Evolutionary conservation across 2,113 vertebrate genomes (phyloP), one percentile per base, ranked within the genome.

Genomic region (Notechis scutatus): DNA sequence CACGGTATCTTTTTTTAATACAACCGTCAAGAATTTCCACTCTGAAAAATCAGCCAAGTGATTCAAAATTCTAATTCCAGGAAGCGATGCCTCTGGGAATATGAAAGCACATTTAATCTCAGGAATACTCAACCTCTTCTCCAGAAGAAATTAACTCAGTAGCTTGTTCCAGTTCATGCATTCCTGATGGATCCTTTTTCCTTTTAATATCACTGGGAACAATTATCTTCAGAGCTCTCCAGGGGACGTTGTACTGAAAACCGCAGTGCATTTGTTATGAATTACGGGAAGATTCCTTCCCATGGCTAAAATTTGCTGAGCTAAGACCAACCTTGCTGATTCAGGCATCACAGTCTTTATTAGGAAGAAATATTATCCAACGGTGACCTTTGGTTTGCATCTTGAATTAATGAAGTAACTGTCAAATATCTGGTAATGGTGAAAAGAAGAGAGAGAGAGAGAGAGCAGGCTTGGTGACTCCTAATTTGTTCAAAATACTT

Each of bases 351-450:
- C 45, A 55, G 42, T 42, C 86, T 88, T 92, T 20, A 23, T 91
- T 88, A 56, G 0, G 5, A 94, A 14, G 69, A 94, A 92, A 87
- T 95, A 93, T 93, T 88, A 90, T 29, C 26, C 15, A 85, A 52
- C 6, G 0, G 0, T 15, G 21, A 90, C 56, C 39, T 93, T 95
- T 91, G 2, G 20, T n/a, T 89, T 2, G 5, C 56, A 54, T n/a
- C 54, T 94, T 57, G 15, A 45, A 74, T 90, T 61, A 94, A 92
- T 50, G 57, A 55, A 94, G 93, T 14, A n/a, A 23, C 34, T 56
- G 24, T 0, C 23, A 5, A 2, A 64, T 15, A 47, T 42, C 42
- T 90, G 0, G 1, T 92, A 87, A 91, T 3, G 5, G 74, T 29
- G 61, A 88, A 1, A 56, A 64, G 85, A 20, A 3, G 11, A 61